Base-by-base conservation (phyloP, 2,113 vertebrate genomes). In the Recurvirostra avosetta region DNA sequence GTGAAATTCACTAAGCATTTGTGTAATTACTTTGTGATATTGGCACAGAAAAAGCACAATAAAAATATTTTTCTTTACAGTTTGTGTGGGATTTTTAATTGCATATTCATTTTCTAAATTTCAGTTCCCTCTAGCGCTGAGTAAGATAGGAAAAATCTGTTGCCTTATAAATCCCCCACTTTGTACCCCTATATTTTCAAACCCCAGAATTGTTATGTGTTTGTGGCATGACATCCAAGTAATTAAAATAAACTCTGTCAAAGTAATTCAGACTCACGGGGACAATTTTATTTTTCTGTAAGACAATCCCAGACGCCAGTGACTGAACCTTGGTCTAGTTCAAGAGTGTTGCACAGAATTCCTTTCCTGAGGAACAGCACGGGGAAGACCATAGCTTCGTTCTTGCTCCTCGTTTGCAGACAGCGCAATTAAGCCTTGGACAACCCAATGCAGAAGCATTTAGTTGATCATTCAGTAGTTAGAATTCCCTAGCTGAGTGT, bases 11-110 rank as follows among this genome's bases (percentile, higher is more conserved):
- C 43, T 84, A 86, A 88, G 26, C 29, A 47, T 93, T 95, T 89
- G 23, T 92, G 16, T 76, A 88, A 94, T 95, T 92, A 81, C 41
- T 93, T 94, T 82, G 36, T 92, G 76, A 89, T 85, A 68, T 36
- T 79, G 78, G 36, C 87, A 79, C 26, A 86, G 78, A 58, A 93
- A 96, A 95, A 90, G 8, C 30, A 79, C 49, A 91, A 81, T 87
- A 79, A 96, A 88, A 90, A 91, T 94, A 72, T 73, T 88, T 95
- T 76, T 70, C 71, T 94, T 92, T 90, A 49, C 25, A 59, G 91
- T 93, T 88, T 86, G 41, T 76, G 66, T 8, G 29, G 53, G n/a
- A 90, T 88, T 90, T 93, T 92, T 62, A 95, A 90, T 85, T 87
- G 23, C 41, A 52, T 88, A 86, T 94, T 92, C 12, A 66, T 94